Base-by-base conservation (phyloP, 2,797 vertebrate species). In the Pteronotus mesoamericanus region DNA sequence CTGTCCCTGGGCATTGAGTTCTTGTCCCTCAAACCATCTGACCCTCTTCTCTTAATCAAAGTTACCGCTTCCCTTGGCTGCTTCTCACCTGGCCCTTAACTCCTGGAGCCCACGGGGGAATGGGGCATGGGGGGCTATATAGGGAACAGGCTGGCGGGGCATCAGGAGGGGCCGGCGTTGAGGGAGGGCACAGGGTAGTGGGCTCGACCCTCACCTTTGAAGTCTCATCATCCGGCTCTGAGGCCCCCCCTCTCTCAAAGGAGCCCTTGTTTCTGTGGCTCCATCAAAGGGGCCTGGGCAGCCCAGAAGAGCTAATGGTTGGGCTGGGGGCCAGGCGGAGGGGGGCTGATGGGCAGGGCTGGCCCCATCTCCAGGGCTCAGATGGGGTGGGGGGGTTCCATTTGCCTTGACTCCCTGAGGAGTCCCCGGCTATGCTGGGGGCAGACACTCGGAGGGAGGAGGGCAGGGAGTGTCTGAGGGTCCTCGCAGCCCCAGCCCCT, bases 201-300 rank as follows among this genome's bases (percentile, higher is more conserved):
- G 89, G 94, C 85, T 92, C 42, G 6, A 84, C 94, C 92, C 91
- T 97, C 89, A 96, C 94, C 96, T 98, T 97, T 97, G 97, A 98
- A 97, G 94, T 96, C 82, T 64, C 94, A 32, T 55, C 37, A 8
- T 87, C 88, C 61, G 3, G 95, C 90, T 92, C 92, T 14, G 85
- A 96, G 92, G 69, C 37, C 71, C 95, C 97, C 93, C 69, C 87
- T 75, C 83, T 79, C 89, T 97, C 95, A 98, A 98, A 97, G 94
- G 91, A 77, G 89, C 94, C 95, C 97, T 97, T 98, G 97, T 97
- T 96, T 86, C 91, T 91, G 79, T 85, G 80, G 97, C 64, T 85
- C 78, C 96, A 96, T 97, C 96, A 97, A 97, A 97, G 96, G 59
- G 94, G 79, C 86, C 53, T 19, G 59, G 86, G 88, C 59, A 3